Conservation (phyloP, 2,113 vertebrate species). For the Thermophis baileyi region DNA sequence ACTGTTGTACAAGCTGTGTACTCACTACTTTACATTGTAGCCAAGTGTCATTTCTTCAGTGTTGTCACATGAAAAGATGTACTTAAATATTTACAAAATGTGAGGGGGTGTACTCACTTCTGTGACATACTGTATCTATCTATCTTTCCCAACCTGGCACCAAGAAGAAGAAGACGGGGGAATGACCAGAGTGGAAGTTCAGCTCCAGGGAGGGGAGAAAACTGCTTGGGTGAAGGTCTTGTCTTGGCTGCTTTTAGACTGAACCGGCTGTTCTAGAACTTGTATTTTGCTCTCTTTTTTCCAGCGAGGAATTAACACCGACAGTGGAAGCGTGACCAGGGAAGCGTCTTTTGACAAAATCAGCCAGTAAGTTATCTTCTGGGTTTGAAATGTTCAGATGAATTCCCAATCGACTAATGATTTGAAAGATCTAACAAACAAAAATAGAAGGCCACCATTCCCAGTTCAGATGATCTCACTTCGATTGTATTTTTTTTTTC, state of each 20-base stretch:
- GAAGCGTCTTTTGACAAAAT: conserved; percentile 95
- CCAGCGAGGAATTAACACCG: conserved; percentile 87
- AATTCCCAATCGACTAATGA: too few relatives aligned
- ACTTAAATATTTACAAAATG: too few relatives aligned
- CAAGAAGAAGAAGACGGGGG: not conserved
- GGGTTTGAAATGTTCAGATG: not conserved
- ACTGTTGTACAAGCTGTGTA: too few relatives aligned
- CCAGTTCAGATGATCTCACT: not conserved
- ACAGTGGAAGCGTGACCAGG: conserved; percentile 82
- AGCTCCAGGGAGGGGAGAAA: not conserved
- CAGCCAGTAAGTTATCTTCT: conserved; percentile 78
- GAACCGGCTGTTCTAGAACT: not conserved
- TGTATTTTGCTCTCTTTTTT: conserved; percentile 25
- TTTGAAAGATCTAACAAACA: not conserved
- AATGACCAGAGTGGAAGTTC: not conserved
- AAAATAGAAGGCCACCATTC: not conserved
- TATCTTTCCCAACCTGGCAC: not conserved
- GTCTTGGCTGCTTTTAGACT: not conserved
- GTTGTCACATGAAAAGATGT: too few relatives aligned
- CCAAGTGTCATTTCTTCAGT: too few relatives aligned
- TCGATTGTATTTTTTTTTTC: not conserved
- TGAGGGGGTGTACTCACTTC: too few relatives aligned
- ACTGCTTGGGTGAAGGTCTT: not conserved
- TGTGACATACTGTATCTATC: not conserved
- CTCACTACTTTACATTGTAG: too few relatives aligned